Evolutionary conservation across 2,888 invertebrate species (phyloP), one percentile per base, ranked within the genome.

Genomic region (Eristalinus aeneus): DNA sequence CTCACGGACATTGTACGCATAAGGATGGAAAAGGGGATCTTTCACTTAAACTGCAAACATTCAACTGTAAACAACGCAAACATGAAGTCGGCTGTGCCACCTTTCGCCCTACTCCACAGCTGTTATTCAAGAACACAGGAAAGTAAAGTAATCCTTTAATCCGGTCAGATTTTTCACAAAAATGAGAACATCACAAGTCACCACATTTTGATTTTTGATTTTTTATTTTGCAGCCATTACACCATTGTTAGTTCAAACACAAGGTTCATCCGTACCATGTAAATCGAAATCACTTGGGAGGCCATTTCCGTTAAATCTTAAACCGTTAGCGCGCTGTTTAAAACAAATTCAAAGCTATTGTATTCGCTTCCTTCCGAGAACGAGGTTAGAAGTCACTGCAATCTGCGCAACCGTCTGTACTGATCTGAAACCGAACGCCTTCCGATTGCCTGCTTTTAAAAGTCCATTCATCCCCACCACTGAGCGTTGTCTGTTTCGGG

Each of bases 381-480:
- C 9, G 69, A 67, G 8, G 8, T 0, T 11, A 60, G 8, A 9
- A 36, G 34, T 36, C 32, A 80, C 75, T 80, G 68, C 16, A 61
- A 58, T 58, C 74, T 61, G 27, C 36, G 65, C 56, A 60, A 36
- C 53, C 16, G 69, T 82, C 65, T 53, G 27, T 46, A 58, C 23
- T 12, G 46, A 53, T 74, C 46, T 82, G 74, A 82, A 82, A 74
- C 71, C 65, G 65, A 74, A 12, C 23, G 31, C 34, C 61, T 36
- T 8, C 34, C 31, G 9, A 4, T 61, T 20, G 1, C 22, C 67
- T 69, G 31, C 74, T 86, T 86, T 46, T 46, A 46, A 46, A 74
- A 82, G 82, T 74, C 46, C 39, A 53, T 54, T 32, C 11, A 82
- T 86, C 82, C 82, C 86, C 86, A 86, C 86, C 71, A 65, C 61